Evolutionary conservation across 2,113 vertebrate species (phyloP), one percentile per base, ranked within the genome.

Genomic region (Phaethon lepturus): DNA sequence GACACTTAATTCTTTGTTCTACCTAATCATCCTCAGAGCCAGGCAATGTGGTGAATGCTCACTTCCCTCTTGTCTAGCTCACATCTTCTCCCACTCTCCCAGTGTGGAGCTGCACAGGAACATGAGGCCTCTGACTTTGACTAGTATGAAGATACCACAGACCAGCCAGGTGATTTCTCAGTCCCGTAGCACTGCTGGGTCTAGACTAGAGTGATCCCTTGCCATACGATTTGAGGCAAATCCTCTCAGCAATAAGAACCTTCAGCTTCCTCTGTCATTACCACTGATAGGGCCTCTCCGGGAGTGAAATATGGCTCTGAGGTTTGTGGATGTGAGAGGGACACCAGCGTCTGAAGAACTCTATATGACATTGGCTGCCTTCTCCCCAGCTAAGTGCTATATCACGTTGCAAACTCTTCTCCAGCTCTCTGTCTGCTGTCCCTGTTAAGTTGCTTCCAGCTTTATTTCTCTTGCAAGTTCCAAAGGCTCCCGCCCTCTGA

Each of bases 401-500:
- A 92, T 77, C 66, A 91, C 2, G 0, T 67, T 74, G 58, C 44
- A 94, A 90, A 15, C 42, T 86, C 40, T 87, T 94, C 60, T 71
- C 50, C 80, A 83, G 44, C 38, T 78, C 47, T 80, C 55, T 86
- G 59, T 86, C 87, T 83, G 50, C 85, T 92, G 64, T 79, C 68
- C 15, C 67, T 60, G 59, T 47, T 85, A 92, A 88, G 79, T 55
- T 60, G 19, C 52, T 95, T 93, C 84, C 86, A 94, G 67, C 50
- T 90, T 73, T 76, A 62, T 72, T 95, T 87, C 66, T 64, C 44
- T 87, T 80, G 35, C 64, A 89, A 94, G 85, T 93, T 97, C 87
- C 94, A 94, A 79, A 82, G 33, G 52, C 68, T 95, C 76, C 91
- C 81, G 8, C 93, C 91, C 82, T 91, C 77, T 93, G 80, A 96